Percentiles rank a stretch among this genome's conserved stretches.
These are phyloP conservation scores for Trichosurus vulpecula DNA, from an alignment of 2,797 vertebrate species.

Conservation along the genomic window DNA sequence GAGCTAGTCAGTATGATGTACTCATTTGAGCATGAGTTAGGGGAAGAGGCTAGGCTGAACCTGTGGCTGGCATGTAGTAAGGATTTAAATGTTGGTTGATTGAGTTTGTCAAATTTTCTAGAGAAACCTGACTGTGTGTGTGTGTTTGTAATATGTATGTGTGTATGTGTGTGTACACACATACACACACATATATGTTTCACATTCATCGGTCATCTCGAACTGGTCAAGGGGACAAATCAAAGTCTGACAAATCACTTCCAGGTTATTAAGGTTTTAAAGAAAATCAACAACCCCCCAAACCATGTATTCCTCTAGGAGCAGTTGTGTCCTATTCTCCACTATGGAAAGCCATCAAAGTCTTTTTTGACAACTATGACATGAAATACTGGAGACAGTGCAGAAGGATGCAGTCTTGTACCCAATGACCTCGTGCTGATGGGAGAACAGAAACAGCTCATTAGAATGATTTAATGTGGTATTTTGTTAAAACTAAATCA, in stretches of 20 bases:
- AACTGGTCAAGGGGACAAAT: neutral
- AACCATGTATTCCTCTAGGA: neutral
- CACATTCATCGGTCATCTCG: neutral
- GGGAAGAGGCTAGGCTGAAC: neutral
- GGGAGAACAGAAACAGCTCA: conserved; percentile 72
- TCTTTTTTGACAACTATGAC: conserved; percentile 54
- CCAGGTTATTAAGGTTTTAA: neutral
- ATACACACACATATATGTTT: neutral
- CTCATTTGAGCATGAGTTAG: neutral
- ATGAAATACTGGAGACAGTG: conserved; percentile 58
- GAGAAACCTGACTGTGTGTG: neutral
- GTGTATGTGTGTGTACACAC: neutral
- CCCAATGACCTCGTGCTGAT: conserved; percentile 69
- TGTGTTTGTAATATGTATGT: neutral
- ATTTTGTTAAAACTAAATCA: conserved; percentile 78
- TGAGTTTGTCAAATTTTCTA: neutral
- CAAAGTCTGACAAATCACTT: neutral
- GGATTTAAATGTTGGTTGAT: neutral
- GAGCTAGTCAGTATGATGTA: neutral
- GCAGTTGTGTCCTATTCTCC: neutral
- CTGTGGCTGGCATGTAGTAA: neutral
- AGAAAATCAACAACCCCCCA: neutral
- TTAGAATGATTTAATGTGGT: conserved; percentile 77
- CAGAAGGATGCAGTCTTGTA: conserved; percentile 69
- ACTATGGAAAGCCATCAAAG: conserved; percentile 19